Conservation (phyloP, 1,140 invertebrate genomes). For the Drosophila ficusphila region DNA sequence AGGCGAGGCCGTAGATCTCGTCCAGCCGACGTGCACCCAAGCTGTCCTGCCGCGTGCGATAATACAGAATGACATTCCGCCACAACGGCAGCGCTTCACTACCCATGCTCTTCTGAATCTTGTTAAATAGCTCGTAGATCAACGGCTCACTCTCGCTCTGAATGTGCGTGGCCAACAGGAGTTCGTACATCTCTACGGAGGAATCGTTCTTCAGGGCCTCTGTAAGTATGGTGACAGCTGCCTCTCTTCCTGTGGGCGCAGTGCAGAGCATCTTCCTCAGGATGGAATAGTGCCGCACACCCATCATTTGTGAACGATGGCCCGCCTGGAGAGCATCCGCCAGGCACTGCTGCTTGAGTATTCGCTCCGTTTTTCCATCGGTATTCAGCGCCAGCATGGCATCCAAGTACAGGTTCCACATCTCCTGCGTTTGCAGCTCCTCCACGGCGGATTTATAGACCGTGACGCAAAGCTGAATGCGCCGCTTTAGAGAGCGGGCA, state of each 20-base stretch:
- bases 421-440: constrained; percentile 57
- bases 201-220: constrained; percentile 57
- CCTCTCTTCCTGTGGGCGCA: constrained; percentile 38
- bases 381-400: constrained; percentile 68
- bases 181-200: constrained; percentile 61
- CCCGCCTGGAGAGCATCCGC: constrained; percentile 69
- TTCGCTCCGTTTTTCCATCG: constrained; percentile 50
- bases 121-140: constrained; percentile 58
- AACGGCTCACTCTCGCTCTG: constrained; percentile 53
- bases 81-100: constrained; percentile 46
- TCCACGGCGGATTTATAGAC: constrained; percentile 73
- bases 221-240: constrained; percentile 50
- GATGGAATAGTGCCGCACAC: constrained; percentile 58
- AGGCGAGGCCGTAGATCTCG: constrained; percentile 65
- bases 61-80: constrained; percentile 62
- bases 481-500: constrained; percentile 50
- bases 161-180: constrained; percentile 61
- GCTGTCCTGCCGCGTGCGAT: constrained; percentile 44
- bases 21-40: constrained; percentile 41
- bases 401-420: constrained; percentile 63
- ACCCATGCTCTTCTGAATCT: constrained; percentile 49
- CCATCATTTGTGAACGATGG: constrained; percentile 64
- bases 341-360: constrained; percentile 56
- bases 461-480: constrained; percentile 65
- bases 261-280: constrained; percentile 59